Conservation (phyloP, 2,113 vertebrate species). For the Psilopsiagon aurifrons region DNA sequence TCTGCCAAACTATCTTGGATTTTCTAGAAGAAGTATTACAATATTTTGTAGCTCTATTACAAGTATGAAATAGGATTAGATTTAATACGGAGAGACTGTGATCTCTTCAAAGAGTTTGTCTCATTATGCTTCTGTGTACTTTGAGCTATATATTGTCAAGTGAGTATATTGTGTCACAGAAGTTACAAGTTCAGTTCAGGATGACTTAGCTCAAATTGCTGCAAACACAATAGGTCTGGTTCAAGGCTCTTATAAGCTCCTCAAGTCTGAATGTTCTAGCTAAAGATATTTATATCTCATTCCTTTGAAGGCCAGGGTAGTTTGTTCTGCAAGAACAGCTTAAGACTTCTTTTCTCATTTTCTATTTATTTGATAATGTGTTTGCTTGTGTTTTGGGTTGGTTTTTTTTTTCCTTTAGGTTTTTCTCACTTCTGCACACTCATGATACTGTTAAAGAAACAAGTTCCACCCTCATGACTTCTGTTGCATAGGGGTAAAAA, state of each 20-base stretch:
- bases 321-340: background rate
- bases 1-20: background rate
- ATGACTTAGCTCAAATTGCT: constrained; percentile 9
- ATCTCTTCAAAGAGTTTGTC: constrained; percentile 6
- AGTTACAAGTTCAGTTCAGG: constrained; percentile 9
- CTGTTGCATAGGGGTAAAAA: background rate
- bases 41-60: background rate
- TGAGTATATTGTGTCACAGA: background rate
- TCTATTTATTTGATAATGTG: background rate
- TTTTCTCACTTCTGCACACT: background rate
- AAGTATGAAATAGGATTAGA: background rate
- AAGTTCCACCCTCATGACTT: background rate
- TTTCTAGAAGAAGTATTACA: background rate
- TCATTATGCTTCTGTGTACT: background rate
- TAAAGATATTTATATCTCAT: background rate
- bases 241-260: constrained; percentile 32
- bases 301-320: background rate
- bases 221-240: background rate
- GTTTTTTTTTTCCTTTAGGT: background rate
- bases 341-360: background rate
- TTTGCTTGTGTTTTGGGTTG: background rate
- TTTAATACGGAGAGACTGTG: background rate
- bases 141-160: background rate
- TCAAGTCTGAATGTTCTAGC: background rate
- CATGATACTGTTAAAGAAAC: background rate